A percentile compares a stretch with the other conserved stretches of the same genome.
These are phyloP conservation scores for Drosophila melanogaster DNA, from an alignment of 1,140 invertebrate genomes.

Conservation along the genomic window Release_6_plus_ISO1_MT NT_033777.3:17742501-17743000, in stretches of 20 bases:
- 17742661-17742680: not conserved
- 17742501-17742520: conserved; percentile 6
- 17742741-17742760: conserved; percentile 33
- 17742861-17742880: not conserved
- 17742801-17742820: conserved; percentile 23
- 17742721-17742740: conserved; percentile 34
- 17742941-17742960: too few species aligned
- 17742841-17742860: conserved; percentile 31
- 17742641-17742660: conserved; percentile 20
- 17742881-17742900: too few species aligned
- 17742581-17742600: conserved; percentile 6
- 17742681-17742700: conserved; percentile 28
- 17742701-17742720: conserved; percentile 42
- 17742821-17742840: conserved; percentile 20
- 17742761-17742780: conserved; percentile 13
- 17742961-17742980: too few species aligned
- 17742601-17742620: not conserved
- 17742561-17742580: conserved; percentile 45
- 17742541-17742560: conserved; percentile 36
- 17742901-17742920: too few species aligned
- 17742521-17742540: conserved; percentile 12
- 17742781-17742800: conserved; percentile 37
- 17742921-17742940: too few species aligned
- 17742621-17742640: conserved; percentile 9
- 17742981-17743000: too few species aligned